phyloP scores from a whole-genome alignment of 2,113 vertebrate species.

The Corythoichthys intestinalis region DNA sequence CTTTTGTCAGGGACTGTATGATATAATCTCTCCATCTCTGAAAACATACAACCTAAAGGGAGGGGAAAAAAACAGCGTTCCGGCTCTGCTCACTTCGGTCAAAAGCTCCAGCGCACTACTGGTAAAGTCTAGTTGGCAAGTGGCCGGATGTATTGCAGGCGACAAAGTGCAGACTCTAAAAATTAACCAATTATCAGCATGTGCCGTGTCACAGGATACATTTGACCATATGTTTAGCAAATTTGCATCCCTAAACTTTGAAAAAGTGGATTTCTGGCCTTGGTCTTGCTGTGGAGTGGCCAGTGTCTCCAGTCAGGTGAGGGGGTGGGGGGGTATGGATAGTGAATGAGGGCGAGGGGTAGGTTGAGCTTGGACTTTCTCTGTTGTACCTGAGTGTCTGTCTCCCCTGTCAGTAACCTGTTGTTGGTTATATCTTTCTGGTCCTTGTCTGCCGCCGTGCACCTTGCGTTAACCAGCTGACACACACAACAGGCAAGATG shows the following conservation, averaged over 20 bases:
- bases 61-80: too few species aligned
- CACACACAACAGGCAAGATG: conserved; percentile 70
- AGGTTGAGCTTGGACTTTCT: conserved; percentile 46
- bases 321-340: conserved; percentile 14
- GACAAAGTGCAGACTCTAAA: too few species aligned
- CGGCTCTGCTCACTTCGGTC: too few species aligned
- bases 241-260: not conserved
- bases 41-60: too few species aligned
- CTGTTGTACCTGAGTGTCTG: conserved; percentile 92
- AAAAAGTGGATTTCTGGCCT: not conserved
- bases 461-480: conserved; percentile 98
- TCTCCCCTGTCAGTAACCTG: conserved; percentile 99
- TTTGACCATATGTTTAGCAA: not conserved
- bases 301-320: conserved; percentile 34
- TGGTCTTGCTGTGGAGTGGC: conserved; percentile 78
- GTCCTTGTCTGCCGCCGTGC: conserved; percentile 96
- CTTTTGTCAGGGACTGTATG: too few species aligned
- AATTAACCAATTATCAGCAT: too few species aligned
- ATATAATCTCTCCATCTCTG: too few species aligned
- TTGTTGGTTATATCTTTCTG: conserved; percentile 99
- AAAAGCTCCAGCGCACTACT: too few species aligned
- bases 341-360: conserved; percentile 51
- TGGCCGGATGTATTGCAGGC: too few species aligned
- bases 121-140: too few species aligned
- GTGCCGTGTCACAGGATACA: not conserved